Evolutionary conservation across 2,113 vertebrate species (phyloP).

Genomic region (Emberiza fucata): DNA sequence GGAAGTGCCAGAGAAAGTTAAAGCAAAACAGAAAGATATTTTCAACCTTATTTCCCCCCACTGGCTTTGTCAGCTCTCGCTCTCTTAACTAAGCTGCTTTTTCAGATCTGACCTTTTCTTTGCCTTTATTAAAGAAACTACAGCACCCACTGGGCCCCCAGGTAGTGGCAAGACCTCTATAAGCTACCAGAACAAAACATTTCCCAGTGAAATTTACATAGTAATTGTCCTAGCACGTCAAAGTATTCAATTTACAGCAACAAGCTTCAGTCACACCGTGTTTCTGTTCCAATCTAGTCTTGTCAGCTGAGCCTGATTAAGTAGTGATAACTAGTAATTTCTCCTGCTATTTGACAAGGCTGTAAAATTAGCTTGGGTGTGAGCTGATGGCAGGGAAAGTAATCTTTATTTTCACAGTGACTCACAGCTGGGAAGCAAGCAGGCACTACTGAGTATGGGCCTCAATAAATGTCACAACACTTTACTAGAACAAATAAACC

Average conservation of each 20-base stretch:
- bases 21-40: not conserved
- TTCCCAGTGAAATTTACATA: slow-evolving; percentile 69
- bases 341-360: slow-evolving; percentile 60
- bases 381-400: not conserved
- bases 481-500: not conserved
- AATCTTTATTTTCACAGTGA: slow-evolving; percentile 5
- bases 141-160: slow-evolving; percentile 52
- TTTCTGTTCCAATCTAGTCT: slow-evolving; percentile 64
- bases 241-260: slow-evolving; percentile 64
- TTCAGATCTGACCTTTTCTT: slow-evolving; percentile 44
- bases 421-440: not conserved
- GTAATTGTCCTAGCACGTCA: slow-evolving; percentile 69
- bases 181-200: slow-evolving; percentile 48
- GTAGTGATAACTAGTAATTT: slow-evolving; percentile 68
- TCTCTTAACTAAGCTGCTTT: slow-evolving; percentile 1
- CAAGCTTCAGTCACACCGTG: slow-evolving; percentile 49
- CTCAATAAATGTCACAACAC: not conserved
- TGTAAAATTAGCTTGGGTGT: slow-evolving; percentile 50
- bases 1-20: not conserved
- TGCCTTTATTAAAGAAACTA: not conserved
- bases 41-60: not conserved
- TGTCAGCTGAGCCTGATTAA: slow-evolving; percentile 66
- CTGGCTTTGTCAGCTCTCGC: not conserved
- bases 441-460: not conserved
- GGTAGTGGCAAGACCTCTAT: slow-evolving; percentile 22